These are phyloP conservation scores for Nibea coibor DNA, from an alignment of 2,113 vertebrate species.

Conservation along the genomic window DNA sequence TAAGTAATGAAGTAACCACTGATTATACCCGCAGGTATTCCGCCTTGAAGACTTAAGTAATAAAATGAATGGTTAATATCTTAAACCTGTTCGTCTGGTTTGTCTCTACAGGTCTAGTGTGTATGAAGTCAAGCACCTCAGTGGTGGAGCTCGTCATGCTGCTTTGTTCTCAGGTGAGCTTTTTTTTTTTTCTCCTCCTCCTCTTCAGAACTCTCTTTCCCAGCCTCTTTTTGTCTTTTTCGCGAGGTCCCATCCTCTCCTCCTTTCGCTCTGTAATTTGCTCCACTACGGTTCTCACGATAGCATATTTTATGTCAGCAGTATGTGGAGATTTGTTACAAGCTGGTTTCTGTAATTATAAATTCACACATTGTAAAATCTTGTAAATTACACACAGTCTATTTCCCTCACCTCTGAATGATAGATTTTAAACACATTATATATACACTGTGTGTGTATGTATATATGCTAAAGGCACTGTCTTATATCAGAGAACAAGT, in stretches of 20 bases:
- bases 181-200: slow-evolving; percentile 25
- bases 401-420: neutral
- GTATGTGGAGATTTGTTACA: neutral
- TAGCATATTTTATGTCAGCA: slow-evolving; percentile 10
- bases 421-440: neutral
- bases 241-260: neutral
- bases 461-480: too few relatives aligned
- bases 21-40: neutral
- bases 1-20: neutral
- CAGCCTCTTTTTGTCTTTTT: slow-evolving; percentile 3
- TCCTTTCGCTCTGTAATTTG: neutral
- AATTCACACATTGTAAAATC: neutral
- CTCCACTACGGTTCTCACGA: neutral
- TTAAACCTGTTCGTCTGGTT: slow-evolving; percentile 26
- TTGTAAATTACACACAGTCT: neutral
- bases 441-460: too few relatives aligned
- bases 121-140: slow-evolving; percentile 99
- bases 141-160: slow-evolving; percentile 99
- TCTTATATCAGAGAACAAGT: neutral
- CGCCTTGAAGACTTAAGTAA: neutral
- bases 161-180: slow-evolving; percentile 96
- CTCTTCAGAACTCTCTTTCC: slow-evolving; percentile 1
- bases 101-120: slow-evolving; percentile 90
- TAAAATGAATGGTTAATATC: slow-evolving; percentile 9
- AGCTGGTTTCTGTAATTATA: neutral